Base-by-base conservation (phyloP, 2,888 invertebrate genomes). In the Allygus modestus region DNA sequence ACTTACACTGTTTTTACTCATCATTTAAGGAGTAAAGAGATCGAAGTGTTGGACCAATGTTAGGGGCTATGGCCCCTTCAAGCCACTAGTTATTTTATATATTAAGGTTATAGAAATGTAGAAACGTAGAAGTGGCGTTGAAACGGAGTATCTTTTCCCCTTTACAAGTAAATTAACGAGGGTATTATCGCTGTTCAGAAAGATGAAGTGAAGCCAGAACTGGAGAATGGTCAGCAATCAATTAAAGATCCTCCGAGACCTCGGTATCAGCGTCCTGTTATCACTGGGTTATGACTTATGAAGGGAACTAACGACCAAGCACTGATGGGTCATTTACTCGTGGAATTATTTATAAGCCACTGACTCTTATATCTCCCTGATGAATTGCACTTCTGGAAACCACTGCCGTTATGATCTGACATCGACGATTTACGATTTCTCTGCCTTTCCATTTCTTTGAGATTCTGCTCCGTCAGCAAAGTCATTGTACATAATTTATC, bases 301-400 rank as follows among this genome's bases (percentile, higher is more conserved):
- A 41, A 41, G 71, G 71, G 41, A 20, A 41, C 77, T 77, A 77
- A 77, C 41, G 77, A 77, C 77, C 12, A 1, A 43, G 77, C 26
- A 28, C 77, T 77, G 77, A 77, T 77, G 77, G 77, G 28, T 77
- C 77, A 77, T 77, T 65, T 77, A 43, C 77, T 28, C 51, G 2
- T 43, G 17, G 77, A 77, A 77, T 77, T 77, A 77, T 77, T 77
- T 77, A 77, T 77, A 77, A 77, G 77, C 77, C 77, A 28, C 77
- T 5, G 77, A 28, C 77, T 77, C 46, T 46, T 37, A 77, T 77
- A 77, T 77, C 51, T 51, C 77, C 51, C 46, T 77, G 77, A 77
- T 77, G 77, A 77, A 77, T 77, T 46, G 77, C 51, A 77, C 77
- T 77, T 51, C 77, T 77, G 73, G 41, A 73, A n/a, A 73, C 43